Evolutionary conservation across 92 coral and sea anemone genomes (phyloP), one percentile per base, ranked within the genome.

Genomic region (Heteractis magnifica): DNA sequence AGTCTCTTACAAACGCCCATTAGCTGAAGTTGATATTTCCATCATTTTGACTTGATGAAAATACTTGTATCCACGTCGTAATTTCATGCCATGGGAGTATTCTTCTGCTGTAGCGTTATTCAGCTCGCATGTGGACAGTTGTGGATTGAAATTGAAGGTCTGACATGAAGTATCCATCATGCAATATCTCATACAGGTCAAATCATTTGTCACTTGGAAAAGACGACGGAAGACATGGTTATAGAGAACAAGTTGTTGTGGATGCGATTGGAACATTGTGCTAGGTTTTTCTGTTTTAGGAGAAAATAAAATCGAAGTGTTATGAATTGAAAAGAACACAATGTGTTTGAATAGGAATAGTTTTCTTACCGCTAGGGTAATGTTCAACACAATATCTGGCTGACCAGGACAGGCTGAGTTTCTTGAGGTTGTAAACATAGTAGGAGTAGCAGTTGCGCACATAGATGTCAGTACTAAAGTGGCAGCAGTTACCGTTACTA

Each of bases 341-440:
- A 68, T 15, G 26, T 1, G 23, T 68, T 68, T 7, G 73, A 19
- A 9, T 68, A 26, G 73, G 73, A 68, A 6, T 68, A 68, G 80
- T 13, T 59, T 4, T 6, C 82, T 56, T 59, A 79, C 83, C 83
- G 26, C 48, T 48, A 8, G 2, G 49, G n/a, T 79, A 79, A 11
- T 79, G 20, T 49, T 79, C 56, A 9, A 79, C 73, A 65, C 83
- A 79, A 10, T 78, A 58, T 56, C 82, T 65, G 19, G 82, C 72
- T 5, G 52, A 18, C 56, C 73, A 65, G 56, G 71, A n/a, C 72
- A 34, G 3, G 72, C 6, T 11, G 56, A 65, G 83, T 79, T 79
- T 58, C 62, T 50, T 64, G 26, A 79, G 83, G 19, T 79, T 79
- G 83, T 79, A 79, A 1, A 79, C 83, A 51, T 60, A 79, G 49